Conservation (phyloP, 35 echinoderm and acorn worm genomes). For the Heliocidaris erythrogramma region DNA sequence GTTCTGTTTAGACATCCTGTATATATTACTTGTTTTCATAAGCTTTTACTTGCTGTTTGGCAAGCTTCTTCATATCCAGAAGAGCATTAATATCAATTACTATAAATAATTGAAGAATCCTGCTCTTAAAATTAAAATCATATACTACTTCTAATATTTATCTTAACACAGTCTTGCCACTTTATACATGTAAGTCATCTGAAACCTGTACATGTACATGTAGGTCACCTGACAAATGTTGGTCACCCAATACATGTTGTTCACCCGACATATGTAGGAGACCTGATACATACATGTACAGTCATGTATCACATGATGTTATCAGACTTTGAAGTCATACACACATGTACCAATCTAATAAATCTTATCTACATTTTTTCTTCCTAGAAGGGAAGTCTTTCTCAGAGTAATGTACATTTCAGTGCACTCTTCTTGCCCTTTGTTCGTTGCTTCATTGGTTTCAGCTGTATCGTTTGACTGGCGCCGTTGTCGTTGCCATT, state of each 20-base stretch:
- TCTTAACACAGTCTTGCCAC: too few species aligned
- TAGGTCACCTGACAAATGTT: too few species aligned
- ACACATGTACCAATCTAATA: not conserved
- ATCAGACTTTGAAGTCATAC: not conserved
- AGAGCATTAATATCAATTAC: too few species aligned
- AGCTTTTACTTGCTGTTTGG: too few species aligned
- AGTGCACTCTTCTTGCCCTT: conserved; percentile 83
- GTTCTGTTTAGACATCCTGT: too few species aligned
- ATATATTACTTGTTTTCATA: too few species aligned
- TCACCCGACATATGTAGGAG: not conserved
- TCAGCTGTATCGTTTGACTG: conserved; percentile 81
- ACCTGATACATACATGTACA: not conserved
- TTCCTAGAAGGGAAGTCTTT: not conserved
- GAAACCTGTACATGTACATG: too few species aligned
- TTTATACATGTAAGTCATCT: too few species aligned
- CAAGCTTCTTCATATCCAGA: too few species aligned
- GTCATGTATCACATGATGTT: not conserved
- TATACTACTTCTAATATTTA: too few species aligned
- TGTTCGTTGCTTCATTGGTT: conserved; percentile 94
- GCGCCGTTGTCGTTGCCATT: conserved; percentile 51
- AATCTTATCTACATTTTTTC: not conserved
- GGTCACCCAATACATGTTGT: not conserved
- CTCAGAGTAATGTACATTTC: conserved; percentile 62
- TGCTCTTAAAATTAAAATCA: too few species aligned
- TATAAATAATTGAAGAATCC: too few species aligned